Base-by-base conservation (phyloP, 2,888 invertebrate genomes). In the Oxytorus armatus region DNA sequence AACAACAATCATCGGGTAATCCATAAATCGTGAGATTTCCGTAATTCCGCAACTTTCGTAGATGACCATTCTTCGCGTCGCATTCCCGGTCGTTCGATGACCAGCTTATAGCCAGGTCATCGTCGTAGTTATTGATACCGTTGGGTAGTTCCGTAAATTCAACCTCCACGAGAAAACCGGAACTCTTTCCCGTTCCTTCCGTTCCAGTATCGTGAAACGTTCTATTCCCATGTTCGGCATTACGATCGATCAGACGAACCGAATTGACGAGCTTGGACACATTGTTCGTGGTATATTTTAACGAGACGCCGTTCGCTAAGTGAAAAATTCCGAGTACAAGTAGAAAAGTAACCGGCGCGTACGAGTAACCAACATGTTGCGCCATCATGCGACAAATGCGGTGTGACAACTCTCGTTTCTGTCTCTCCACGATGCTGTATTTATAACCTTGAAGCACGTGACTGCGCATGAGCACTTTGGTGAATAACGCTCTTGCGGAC, bases 301-400 rank as follows among this genome's bases (percentile, higher is more conserved):
- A 74, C 79, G 80, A 81, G 63, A 84, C 77, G 47, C 82, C 84
- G 66, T 83, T 86, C 70, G 84, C 85, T 85, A 87, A 78, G 76
- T 88, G 84, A 82, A 86, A 81, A 83, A 86, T 65, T 82, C 82
- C 82, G 79, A 88, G 74, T 85, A 89, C 82, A 82, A 90, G 79
- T 83, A 89, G 85, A 87, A 88, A 83, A 85, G 86, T 85, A 85
- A 85, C 88, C 88, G 90, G 88, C 87, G 83, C 86, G 83, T 85
- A 82, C 86, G 86, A 83, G 79, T 86, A 84, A 86, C 83, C 87
- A 88, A 89, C 90, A 90, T 88, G 88, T 88, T 89, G 90, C 89
- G 89, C 90, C 90, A 91, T 91, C 89, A 86, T 90, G 88, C 89
- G 88, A 90, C 86, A 85, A 89, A 86, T 86, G 86, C 85, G 85